Conservation (phyloP, 2,888 invertebrate species). For the Aphodius sticticus region DNA sequence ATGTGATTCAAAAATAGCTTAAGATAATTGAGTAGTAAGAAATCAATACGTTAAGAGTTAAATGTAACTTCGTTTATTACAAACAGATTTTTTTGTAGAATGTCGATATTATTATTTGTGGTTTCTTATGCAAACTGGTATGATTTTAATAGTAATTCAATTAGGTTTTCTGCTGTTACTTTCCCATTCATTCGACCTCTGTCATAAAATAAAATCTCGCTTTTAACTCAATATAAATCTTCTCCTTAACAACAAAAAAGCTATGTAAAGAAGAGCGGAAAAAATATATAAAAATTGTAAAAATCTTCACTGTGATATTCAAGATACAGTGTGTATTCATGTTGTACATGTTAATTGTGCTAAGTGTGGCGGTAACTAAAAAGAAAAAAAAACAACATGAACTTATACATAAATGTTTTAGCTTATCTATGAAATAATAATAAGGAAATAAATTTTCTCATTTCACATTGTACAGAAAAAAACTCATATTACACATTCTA, state of each 20-base stretch:
- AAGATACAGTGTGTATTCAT: constrained; percentile 57
- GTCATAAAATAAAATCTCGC: constrained; percentile 18
- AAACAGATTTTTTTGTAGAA: constrained; percentile 38
- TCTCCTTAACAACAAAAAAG: constrained; percentile 17
- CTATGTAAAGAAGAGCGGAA: neutral
- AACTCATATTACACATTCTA: constrained; percentile 29
- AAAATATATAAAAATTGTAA: constrained; percentile 39
- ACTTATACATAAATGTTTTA: constrained; percentile 4
- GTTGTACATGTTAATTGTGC: constrained; percentile 55
- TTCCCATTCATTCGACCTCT: constrained; percentile 18
- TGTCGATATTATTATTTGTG: constrained; percentile 1
- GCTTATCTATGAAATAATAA: constrained; percentile 35
- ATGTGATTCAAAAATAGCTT: constrained; percentile 59
- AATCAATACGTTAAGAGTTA: neutral
- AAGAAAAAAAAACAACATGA: constrained; percentile 17
- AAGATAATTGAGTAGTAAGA: constrained; percentile 54
- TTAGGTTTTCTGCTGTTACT: neutral
- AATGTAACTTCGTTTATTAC: constrained; percentile 33
- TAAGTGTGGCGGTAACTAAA: constrained; percentile 51
- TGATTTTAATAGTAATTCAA: constrained; percentile 31
- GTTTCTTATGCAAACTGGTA: constrained; percentile 5
- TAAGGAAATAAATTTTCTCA: constrained; percentile 23
- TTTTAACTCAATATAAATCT: constrained; percentile 30
- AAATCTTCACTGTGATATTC: constrained; percentile 61
- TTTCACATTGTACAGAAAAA: constrained; percentile 21